phyloP scores from a whole-genome alignment of 2,113 vertebrate genomes.

The Pangasianodon hypophthalmus region DNA sequence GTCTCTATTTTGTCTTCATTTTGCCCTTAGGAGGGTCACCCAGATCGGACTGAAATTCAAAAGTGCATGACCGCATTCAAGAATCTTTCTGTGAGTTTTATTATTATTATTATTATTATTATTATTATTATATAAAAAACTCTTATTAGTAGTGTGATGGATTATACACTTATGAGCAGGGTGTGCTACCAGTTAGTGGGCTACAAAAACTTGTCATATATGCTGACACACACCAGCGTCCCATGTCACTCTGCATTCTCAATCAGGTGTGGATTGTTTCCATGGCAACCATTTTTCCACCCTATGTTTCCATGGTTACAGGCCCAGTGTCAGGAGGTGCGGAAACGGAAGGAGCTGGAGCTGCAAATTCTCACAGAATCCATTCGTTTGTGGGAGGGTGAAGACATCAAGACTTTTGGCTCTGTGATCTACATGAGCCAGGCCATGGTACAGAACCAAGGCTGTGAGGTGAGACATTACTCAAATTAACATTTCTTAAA shows the following conservation, averaged over 20 bases:
- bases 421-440: constrained; percentile 95
- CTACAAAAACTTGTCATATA: neutral
- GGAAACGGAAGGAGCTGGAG: constrained; percentile 95
- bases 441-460: constrained; percentile 86
- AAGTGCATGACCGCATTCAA: constrained; percentile 96
- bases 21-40: constrained; percentile 85
- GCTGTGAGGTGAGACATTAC: constrained; percentile 79
- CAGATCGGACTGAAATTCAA: constrained; percentile 91
- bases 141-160: neutral
- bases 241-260: neutral
- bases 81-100: constrained; percentile 86
- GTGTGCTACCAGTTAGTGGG: neutral
- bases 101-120: neutral
- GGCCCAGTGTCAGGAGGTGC: constrained; percentile 95
- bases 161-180: neutral
- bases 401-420: constrained; percentile 92
- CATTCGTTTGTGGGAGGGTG: constrained; percentile 95
- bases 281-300: constrained; percentile 22
- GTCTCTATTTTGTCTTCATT: constrained; percentile 19
- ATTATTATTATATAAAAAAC: neutral
- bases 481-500: constrained; percentile 51
- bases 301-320: constrained; percentile 60
- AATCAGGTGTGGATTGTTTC: constrained; percentile 22
- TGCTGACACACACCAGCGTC: neutral
- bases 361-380: constrained; percentile 92